Evolutionary conservation across 2,888 invertebrate genomes (phyloP).

Genomic region (Oligia strigilis): DNA sequence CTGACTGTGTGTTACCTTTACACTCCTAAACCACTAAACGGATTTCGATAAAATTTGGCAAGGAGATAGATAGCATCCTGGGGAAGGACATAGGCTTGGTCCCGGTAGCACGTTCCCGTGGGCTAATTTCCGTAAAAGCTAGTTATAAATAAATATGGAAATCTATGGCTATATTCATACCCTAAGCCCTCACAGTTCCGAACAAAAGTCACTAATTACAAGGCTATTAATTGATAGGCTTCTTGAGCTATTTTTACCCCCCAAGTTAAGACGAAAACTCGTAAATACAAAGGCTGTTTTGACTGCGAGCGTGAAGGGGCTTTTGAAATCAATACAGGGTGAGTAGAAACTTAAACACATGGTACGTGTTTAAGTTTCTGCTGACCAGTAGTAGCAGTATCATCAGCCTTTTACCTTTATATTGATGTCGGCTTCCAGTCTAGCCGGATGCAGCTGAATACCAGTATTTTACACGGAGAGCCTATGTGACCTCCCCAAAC

Average conservation of each 20-base stretch:
- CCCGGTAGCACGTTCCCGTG: no score
- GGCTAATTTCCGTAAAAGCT: no score
- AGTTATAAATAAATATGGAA: neutral
- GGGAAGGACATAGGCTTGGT: no score
- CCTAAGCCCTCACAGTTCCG: constrained; percentile 42
- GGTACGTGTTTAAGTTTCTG: no score
- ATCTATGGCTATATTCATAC: constrained; percentile 32
- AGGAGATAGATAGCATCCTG: no score
- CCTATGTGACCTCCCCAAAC: neutral
- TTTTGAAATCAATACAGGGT: constrained; percentile 3
- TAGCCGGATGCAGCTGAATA: neutral
- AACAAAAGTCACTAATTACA: constrained; percentile 58
- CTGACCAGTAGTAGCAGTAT: neutral
- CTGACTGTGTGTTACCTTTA: no score
- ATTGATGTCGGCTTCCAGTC: neutral
- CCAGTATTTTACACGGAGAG: neutral
- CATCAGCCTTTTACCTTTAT: neutral
- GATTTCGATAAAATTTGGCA: no score
- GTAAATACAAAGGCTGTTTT: constrained; percentile 51
- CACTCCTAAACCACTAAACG: no score
- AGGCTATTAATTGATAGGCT: constrained; percentile 57
- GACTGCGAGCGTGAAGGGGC: constrained; percentile 22
- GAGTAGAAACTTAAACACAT: neutral
- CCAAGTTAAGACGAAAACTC: constrained; percentile 39
- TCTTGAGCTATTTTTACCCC: constrained; percentile 52